phyloP scores from a whole-genome alignment of 2,797 vertebrate genomes.

The Clangula hyemalis region DNA sequence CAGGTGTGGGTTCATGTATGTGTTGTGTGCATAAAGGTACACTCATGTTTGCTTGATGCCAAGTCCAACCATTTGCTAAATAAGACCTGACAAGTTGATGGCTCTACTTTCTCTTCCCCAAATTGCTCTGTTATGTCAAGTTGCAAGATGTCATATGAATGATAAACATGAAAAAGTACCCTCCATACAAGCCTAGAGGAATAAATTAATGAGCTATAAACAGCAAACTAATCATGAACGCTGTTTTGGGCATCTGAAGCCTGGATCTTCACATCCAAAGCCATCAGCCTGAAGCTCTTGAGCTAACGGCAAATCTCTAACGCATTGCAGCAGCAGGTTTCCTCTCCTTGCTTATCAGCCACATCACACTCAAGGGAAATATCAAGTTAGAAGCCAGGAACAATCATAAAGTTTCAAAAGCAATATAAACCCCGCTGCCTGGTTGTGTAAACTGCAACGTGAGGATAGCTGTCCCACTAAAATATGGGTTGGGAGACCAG shows the following conservation, averaged over 20 bases:
- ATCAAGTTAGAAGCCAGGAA: neutral
- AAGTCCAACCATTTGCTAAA: neutral
- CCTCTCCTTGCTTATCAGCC: neutral
- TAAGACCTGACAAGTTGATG: neutral
- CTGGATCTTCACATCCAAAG: neutral
- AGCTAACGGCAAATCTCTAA: neutral
- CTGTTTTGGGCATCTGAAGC: neutral
- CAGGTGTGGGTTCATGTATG: fast-evolving
- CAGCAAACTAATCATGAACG: neutral
- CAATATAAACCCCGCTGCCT: neutral
- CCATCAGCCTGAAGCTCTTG: neutral
- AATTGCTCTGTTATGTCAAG: neutral
- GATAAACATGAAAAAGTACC: neutral
- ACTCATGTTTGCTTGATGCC: neutral
- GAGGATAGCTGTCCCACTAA: neutral
- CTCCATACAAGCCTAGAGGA: neutral
- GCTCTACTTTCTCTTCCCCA: neutral
- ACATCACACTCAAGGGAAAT: neutral
- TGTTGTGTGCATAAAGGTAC: neutral
- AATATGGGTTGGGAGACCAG: neutral
- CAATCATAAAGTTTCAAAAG: neutral
- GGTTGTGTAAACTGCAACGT: neutral
- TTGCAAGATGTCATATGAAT: neutral
- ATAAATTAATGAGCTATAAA: constrained; percentile 49
- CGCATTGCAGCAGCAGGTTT: neutral